Conservation (phyloP, 2,888 invertebrate genomes). For the Chymomyza procnemis region DNA sequence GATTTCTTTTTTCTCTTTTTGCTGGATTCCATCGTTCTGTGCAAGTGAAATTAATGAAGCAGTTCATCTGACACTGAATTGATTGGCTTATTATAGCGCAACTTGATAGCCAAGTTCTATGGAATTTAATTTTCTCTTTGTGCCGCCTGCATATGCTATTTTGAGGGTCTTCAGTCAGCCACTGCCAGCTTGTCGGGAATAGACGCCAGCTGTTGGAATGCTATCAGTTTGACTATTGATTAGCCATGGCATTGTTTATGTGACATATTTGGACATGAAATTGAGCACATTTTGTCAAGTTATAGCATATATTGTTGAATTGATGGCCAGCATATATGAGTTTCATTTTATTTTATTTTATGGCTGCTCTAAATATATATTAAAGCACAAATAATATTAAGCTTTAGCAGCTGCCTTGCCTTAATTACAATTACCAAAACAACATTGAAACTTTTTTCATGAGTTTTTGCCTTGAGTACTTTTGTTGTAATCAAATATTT, state of each 20-base stretch:
- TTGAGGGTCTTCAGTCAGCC: conserved; percentile 4
- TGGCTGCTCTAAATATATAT: neutral
- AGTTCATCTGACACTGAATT: conserved; percentile 71
- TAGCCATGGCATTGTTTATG: neutral
- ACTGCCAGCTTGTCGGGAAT: conserved; percentile 15
- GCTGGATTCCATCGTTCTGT: conserved; percentile 17
- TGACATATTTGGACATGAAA: neutral
- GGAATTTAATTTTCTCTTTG: neutral
- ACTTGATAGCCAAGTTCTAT: conserved; percentile 42
- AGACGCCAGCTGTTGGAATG: too few relatives aligned
- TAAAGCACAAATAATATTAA: neutral
- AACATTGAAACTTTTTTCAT: neutral
- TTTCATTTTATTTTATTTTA: neutral
- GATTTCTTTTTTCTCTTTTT: neutral
- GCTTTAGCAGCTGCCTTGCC: neutral
- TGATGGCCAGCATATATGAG: conserved; percentile 18
- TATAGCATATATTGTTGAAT: conserved; percentile 35
- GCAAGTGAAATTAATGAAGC: conserved; percentile 66
- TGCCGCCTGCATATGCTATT: conserved; percentile 11
- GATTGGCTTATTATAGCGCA: conserved; percentile 65
- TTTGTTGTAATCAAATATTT: conserved; percentile 57
- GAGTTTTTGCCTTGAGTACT: neutral
- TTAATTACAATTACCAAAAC: neutral
- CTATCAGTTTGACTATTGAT: neutral
- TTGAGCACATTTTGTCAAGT: conserved; percentile 13